Evolutionary conservation across 2,113 vertebrate genomes (phyloP), one percentile per base, ranked within the genome.

Genomic region (Grallaria varia): DNA sequence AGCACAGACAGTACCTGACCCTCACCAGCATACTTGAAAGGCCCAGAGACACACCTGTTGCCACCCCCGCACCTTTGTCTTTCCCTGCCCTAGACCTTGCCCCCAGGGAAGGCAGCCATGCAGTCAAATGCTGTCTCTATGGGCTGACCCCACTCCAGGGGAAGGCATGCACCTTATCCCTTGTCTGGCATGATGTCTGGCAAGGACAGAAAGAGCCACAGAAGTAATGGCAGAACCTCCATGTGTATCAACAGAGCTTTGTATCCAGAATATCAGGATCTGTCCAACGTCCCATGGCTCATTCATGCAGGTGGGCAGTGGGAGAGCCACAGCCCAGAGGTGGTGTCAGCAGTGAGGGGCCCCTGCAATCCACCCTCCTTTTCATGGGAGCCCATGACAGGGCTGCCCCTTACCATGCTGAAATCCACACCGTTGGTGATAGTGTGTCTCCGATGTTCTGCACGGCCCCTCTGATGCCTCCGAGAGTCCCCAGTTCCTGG

Each of bases 391-490:
- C 19, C 58, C 39, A 8, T 3, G 8, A 13, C 60, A 45, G 28
- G 31, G 22, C 37, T 40, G 17, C 27, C 28, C 25, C 97, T 82
- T 95, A 99, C 99, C 99, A 98, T 96, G 93, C 98, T 97, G 25
- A 99, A 99, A 97, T 99, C 99, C 82, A 99, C 98, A 1, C 99
- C 99, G 0, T 96, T 99, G 93, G 99, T 98, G 96, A 99, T 99
- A 75, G 99, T 99, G 89, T 99, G 99, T n/a, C 99, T 97, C 50
- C 99, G 97, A 72, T 98, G 98, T 9, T 99, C 98, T 2, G 98
- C 98, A 18, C 98, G 98, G 44, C 96, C 97, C 20, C 98, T 96
- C 88, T 97, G 97, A 53, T 98, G 98, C 33, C 98, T 96, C 62
- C 97, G 97, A 69, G 96, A 55, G 3, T 95, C 97, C 12, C 85